Base-by-base conservation (phyloP, 2,888 invertebrate species). In the Sussaba pulchella region DNA sequence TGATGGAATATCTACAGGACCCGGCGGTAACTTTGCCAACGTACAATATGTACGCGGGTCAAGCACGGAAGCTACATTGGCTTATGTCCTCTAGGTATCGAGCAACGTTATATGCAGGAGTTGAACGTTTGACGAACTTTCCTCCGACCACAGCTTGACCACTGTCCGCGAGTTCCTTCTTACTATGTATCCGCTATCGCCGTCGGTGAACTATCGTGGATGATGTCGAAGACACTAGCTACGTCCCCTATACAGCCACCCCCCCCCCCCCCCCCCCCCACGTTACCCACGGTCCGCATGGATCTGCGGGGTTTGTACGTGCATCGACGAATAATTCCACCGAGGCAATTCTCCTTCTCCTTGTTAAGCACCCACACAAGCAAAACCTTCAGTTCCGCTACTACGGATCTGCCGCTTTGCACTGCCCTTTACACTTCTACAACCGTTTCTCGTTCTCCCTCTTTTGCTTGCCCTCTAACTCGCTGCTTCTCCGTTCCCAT, bases 101-200 rank as follows among this genome's bases (percentile, higher is more conserved):
- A 31, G 41, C 63, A 54, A 36, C 19, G 47, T 39, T 24, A 12
- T 36, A 24, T 41, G 19, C 41, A n/a, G 45, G n/a, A 50, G 45
- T n/a, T 50, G 31, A 71, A 66, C 80, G 61, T 66, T 76, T 76
- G 54, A 75, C 70, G 26, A 71, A 80, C 47, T 78, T 78, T 76
- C 52, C 52, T 76, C 70, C 43, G 19, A 75, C 59, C 67, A 26
- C 80, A 67, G 67, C 45, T 50, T 39, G 47, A 64, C 74, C 57
- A 57, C 69, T 31, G 24, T 36, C 26, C 36, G 31, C 31, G 8
- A 63, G 50, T 45, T 59, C 24, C 14, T 26, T 47, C 26, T 47
- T 1, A 19, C 54, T 24, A n/a, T 52, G 41, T 36, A 19, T 66
- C 57, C 36, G 12, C 26, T 21, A 17, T 50, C 21, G 54, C 63